These are phyloP conservation scores for Stenotaenia linearis DNA, from an alignment of 2,888 invertebrate species.

Conservation along the genomic window DNA sequence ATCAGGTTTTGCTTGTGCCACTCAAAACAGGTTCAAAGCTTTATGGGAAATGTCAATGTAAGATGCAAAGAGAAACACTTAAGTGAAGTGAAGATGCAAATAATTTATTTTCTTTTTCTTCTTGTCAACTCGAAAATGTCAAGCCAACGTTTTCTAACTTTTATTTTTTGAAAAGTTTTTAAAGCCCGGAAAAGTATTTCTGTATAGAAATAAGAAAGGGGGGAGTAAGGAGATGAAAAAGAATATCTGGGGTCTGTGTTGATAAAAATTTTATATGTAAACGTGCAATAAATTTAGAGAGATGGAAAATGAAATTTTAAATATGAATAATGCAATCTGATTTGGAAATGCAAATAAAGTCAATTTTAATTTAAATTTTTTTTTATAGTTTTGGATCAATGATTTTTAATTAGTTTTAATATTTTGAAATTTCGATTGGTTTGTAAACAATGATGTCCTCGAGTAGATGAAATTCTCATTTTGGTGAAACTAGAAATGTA, in stretches of 20 bases:
- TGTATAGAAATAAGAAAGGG: not conserved
- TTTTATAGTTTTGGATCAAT: too few relatives aligned
- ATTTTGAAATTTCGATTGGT: too few relatives aligned
- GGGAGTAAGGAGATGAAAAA: not conserved
- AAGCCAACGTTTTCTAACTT: not conserved
- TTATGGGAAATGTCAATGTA: not conserved
- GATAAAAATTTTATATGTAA: not conserved
- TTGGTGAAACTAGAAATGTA: too few relatives aligned
- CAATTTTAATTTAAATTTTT: not conserved
- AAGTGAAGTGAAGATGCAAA: not conserved
- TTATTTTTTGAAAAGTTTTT: not conserved
- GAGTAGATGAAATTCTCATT: too few relatives aligned
- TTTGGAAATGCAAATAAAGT: not conserved
- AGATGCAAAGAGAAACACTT: not conserved
- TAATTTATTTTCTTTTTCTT: not conserved
- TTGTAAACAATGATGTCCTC: too few relatives aligned
- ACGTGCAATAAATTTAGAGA: not conserved
- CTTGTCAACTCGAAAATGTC: not conserved
- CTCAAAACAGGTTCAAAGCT: not conserved
- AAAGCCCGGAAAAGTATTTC: not conserved
- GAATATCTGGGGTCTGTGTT: not conserved
- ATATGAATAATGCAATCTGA: not conserved
- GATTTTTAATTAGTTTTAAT: too few relatives aligned
- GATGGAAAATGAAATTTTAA: not conserved
- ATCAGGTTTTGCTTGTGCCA: not conserved